phyloP scores from a whole-genome alignment of 2,113 vertebrate species.

The Felis chaus region DNA sequence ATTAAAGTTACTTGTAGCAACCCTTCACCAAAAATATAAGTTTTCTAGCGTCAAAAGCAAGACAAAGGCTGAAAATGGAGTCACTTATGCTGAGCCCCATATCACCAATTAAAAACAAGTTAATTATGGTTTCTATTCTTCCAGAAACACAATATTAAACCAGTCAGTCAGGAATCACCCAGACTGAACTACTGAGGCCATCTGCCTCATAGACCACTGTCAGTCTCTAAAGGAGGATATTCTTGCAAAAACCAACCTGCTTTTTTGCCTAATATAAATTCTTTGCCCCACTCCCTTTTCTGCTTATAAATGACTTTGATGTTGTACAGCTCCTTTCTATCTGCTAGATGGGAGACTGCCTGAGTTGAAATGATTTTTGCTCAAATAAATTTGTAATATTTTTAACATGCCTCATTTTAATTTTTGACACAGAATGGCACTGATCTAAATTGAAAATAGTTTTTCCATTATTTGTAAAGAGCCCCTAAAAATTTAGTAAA shows the following conservation, averaged over 20 bases:
- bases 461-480: neutral
- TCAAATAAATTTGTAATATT: neutral
- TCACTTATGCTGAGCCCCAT: neutral
- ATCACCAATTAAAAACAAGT: neutral
- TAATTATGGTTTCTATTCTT: neutral
- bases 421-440: neutral
- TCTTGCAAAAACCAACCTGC: neutral
- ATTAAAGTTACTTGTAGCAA: neutral
- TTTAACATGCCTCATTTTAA: neutral
- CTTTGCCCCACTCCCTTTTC: neutral
- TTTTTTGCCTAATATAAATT: neutral
- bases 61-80: neutral
- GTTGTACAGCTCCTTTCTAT: neutral
- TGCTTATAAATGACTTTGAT: neutral
- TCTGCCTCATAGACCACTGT: neutral
- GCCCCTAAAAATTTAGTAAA: neutral
- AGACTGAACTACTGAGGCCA: neutral
- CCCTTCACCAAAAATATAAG: neutral
- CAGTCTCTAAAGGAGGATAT: neutral
- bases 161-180: too few species aligned
- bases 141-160: neutral
- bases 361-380: neutral
- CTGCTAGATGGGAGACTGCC: neutral
- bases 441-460: neutral
- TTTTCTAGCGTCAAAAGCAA: neutral